These are phyloP conservation scores for Molanna angustata DNA, from an alignment of 2,888 invertebrate species.

Conservation along the genomic window DNA sequence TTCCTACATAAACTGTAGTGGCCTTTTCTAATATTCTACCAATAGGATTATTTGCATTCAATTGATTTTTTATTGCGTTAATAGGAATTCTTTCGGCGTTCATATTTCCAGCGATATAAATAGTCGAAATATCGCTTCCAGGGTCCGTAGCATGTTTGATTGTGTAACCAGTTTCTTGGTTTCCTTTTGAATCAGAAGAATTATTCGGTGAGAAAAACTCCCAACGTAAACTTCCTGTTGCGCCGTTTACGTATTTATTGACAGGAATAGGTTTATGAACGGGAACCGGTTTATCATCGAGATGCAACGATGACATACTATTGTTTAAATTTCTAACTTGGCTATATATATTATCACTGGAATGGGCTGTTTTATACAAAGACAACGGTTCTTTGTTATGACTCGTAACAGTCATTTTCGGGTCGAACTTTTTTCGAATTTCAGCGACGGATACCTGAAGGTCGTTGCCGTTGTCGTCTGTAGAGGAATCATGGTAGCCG, in stretches of 20 bases:
- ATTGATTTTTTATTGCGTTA: conserved; percentile 51
- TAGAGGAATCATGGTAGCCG: conserved; percentile 43
- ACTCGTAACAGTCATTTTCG: conserved; percentile 52
- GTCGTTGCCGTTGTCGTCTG: conserved; percentile 60
- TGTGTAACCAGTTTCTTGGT: conserved; percentile 16
- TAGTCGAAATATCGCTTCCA: conserved; percentile 25
- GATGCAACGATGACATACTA: conserved; percentile 23
- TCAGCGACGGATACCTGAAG: conserved; percentile 57
- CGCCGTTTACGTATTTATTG: conserved; percentile 47
- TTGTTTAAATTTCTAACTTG: conserved; percentile 39
- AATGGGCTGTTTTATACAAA: conserved; percentile 34
- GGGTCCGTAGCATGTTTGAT: conserved; percentile 25
- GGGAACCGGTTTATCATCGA: conserved; percentile 50
- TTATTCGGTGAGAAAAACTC: conserved; percentile 36
- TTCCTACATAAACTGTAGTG: conserved; percentile 38
- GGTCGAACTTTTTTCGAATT: conserved; percentile 57
- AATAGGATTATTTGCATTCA: conserved; percentile 54
- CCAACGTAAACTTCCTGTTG: conserved; percentile 30
- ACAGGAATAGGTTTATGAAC: conserved; percentile 46
- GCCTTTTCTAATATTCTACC: conserved; percentile 54
- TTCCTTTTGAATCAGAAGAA: conserved; percentile 16
- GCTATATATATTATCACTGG: conserved; percentile 41
- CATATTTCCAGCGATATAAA: conserved; percentile 28
- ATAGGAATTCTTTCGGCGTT: conserved; percentile 41
- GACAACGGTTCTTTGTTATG: conserved; percentile 44